Conservation (phyloP, 2,113 vertebrate genomes). For the Asarcornis scutulata region DNA sequence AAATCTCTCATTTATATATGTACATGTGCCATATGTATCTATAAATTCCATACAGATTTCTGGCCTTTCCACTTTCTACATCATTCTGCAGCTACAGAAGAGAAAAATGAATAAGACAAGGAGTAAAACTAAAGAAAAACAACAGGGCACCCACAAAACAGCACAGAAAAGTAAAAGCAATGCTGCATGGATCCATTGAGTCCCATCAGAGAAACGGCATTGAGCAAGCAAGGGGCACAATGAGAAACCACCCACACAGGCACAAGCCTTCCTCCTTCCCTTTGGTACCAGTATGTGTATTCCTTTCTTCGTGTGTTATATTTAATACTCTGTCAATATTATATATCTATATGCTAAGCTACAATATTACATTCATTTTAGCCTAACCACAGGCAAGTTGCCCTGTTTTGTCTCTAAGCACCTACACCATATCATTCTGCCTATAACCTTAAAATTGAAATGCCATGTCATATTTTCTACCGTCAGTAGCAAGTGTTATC, state of each 20-base stretch:
- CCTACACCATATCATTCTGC: slow-evolving; percentile 56
- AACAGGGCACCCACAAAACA: not conserved
- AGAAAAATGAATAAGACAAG: not conserved
- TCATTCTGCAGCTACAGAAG: not conserved
- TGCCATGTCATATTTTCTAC: slow-evolving; percentile 51
- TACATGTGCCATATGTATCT: too few relatives aligned
- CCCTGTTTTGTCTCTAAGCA: not conserved
- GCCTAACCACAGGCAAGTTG: not conserved
- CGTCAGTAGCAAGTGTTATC: slow-evolving; percentile 59
- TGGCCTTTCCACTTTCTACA: not conserved
- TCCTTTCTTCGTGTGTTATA: not conserved
- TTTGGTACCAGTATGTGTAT: not conserved
- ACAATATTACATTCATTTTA: not conserved
- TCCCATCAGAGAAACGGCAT: not conserved
- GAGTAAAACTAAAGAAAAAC: not conserved
- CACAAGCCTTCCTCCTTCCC: not conserved
- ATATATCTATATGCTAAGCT: not conserved
- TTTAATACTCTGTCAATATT: not conserved
- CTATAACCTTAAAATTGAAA: slow-evolving; percentile 58
- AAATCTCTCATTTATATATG: not conserved
- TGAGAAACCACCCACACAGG: not conserved
- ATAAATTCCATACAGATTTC: not conserved
- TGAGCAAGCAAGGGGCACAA: not conserved
- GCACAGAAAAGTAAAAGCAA: not conserved
- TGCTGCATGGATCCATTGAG: not conserved